Conservation (phyloP, 1,140 invertebrate genomes). For the Drosophila baimaii region DNA sequence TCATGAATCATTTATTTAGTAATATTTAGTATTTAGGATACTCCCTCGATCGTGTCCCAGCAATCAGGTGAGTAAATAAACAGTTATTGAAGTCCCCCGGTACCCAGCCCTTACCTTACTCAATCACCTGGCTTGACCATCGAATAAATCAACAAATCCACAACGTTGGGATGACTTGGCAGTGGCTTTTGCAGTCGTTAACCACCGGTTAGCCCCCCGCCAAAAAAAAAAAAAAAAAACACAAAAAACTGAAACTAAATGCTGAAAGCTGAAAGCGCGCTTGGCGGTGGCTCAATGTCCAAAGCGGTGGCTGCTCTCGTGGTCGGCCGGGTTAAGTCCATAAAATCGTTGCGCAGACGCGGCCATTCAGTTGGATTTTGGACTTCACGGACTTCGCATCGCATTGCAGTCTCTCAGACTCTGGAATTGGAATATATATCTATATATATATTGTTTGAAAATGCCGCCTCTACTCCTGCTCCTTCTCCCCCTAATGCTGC, state of each 20-base stretch:
- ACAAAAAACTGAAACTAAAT: constrained; percentile 26
- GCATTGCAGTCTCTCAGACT: no score
- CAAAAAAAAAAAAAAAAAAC: constrained; percentile 9
- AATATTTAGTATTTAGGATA: background rate
- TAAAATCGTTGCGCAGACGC: constrained; percentile 79
- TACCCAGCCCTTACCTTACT: background rate
- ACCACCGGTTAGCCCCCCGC: background rate
- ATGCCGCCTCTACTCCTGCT: constrained; percentile 8
- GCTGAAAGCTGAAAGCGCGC: constrained; percentile 26
- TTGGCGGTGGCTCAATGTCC: constrained; percentile 46
- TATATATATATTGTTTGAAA: background rate
- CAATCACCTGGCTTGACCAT: constrained; percentile 18
- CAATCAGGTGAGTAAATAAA: constrained; percentile 10
- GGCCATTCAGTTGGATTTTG: constrained; percentile 68
- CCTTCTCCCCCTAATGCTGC: background rate
- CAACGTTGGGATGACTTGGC: constrained; percentile 13
- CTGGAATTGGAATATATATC: background rate
- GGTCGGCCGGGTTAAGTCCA: constrained; percentile 56
- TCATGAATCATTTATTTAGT: background rate
- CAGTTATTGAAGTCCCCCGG: background rate
- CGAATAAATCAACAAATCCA: constrained; percentile 8
- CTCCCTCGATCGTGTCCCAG: background rate
- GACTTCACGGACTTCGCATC: constrained; percentile 44
- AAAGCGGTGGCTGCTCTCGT: constrained; percentile 25
- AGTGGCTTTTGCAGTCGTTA: constrained; percentile 34